These are phyloP conservation scores for Blastobasis adustella DNA, from an alignment of 2,888 invertebrate species.

Conservation along the genomic window DNA sequence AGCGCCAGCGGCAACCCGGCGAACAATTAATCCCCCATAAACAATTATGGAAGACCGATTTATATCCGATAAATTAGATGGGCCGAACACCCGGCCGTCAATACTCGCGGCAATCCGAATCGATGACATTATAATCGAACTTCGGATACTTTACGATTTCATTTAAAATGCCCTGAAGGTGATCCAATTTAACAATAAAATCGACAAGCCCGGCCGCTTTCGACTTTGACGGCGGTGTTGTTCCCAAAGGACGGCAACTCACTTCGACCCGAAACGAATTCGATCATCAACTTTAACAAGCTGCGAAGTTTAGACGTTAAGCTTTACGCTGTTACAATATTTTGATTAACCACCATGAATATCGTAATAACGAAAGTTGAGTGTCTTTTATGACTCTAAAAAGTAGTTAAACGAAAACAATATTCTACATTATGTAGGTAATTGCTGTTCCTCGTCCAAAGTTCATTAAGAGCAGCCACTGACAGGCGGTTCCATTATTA, in stretches of 20 bases:
- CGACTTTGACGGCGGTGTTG: slow-evolving; percentile 38
- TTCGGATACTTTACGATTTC: slow-evolving; percentile 45
- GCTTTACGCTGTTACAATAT: slow-evolving; percentile 33
- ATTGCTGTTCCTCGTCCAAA: no score
- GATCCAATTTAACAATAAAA: slow-evolving; percentile 38
- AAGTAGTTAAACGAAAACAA: no score
- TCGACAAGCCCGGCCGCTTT: neutral
- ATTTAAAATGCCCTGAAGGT: slow-evolving; percentile 47
- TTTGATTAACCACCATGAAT: slow-evolving; percentile 24
- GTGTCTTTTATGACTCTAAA: no score
- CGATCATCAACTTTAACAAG: slow-evolving; percentile 51
- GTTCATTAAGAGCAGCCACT: no score
- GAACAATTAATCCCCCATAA: slow-evolving; percentile 58
- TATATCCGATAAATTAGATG: slow-evolving; percentile 52
- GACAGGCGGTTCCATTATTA: no score
- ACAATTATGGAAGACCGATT: slow-evolving; percentile 54
- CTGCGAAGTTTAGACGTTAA: slow-evolving; percentile 42
- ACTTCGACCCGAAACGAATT: slow-evolving; percentile 38
- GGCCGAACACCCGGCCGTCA: slow-evolving; percentile 31
- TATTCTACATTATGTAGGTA: no score
- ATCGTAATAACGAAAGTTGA: slow-evolving; percentile 10
- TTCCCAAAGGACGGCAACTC: slow-evolving; percentile 47
- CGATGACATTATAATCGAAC: slow-evolving; percentile 39
- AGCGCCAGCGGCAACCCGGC: slow-evolving; percentile 36
- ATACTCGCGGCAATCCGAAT: slow-evolving; percentile 39